Conservation (phyloP, 2,113 vertebrate species). For the Apteryx mantelli region DNA sequence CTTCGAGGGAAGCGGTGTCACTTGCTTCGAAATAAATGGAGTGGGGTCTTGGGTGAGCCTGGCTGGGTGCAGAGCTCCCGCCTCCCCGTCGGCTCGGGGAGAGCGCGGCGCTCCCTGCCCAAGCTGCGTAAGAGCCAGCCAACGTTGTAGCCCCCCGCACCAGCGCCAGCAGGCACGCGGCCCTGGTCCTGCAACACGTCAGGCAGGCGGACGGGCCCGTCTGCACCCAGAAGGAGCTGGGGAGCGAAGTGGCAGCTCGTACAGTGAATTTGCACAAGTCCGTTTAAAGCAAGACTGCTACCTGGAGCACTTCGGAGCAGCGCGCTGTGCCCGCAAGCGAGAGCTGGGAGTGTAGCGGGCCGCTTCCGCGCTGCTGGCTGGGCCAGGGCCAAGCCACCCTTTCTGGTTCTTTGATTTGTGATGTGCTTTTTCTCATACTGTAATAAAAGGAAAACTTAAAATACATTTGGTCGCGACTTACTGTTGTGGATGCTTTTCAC, state of each 20-base stretch:
- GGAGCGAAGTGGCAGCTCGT: background rate
- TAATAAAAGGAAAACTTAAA: background rate
- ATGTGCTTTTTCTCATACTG: background rate
- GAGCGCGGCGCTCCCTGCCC: background rate
- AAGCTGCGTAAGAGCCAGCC: rapidly evolving
- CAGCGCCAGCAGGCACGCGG: background rate
- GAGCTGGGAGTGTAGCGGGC: background rate
- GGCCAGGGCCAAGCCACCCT: background rate
- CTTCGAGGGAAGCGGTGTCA: background rate
- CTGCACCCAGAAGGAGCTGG: too few species aligned
- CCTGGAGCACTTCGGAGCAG: background rate
- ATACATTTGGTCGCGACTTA: background rate
- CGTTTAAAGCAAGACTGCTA: background rate
- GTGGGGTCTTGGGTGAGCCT: background rate
- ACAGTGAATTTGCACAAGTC: background rate
- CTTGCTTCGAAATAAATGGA: background rate
- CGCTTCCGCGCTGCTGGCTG: background rate
- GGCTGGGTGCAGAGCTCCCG: background rate
- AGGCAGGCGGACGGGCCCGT: too few species aligned
- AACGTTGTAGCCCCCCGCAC: rapidly evolving
- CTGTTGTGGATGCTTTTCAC: background rate
- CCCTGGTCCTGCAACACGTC: background rate
- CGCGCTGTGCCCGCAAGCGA: background rate
- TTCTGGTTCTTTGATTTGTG: background rate
- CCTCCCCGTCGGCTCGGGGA: background rate